phyloP scores from a whole-genome alignment of 2,888 invertebrate genomes.

The Cephus pygmeus region DNA sequence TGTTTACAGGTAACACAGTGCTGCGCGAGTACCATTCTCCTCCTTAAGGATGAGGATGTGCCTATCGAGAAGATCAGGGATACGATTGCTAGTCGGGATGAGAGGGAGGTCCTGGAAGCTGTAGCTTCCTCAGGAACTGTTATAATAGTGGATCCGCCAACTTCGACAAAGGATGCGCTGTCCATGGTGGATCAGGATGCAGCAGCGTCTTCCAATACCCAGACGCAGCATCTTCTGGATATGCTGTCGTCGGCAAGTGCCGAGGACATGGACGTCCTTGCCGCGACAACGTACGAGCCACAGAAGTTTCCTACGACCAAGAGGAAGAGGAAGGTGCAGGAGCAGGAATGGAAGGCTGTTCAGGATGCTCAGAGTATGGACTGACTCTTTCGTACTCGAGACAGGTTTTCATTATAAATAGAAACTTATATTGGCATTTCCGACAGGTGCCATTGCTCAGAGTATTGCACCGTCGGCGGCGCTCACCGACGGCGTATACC shows the following conservation, averaged over 20 bases:
- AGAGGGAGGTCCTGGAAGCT: neutral
- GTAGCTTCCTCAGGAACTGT: neutral
- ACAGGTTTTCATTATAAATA: neutral
- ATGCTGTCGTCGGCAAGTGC: neutral
- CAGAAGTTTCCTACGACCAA: constrained; percentile 40
- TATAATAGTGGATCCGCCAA: neutral
- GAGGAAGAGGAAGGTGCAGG: constrained; percentile 19
- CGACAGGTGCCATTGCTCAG: neutral
- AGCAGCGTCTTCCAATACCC: neutral
- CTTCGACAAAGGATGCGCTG: neutral
- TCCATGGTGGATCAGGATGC: neutral
- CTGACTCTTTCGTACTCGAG: neutral
- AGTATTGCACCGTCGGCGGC: constrained; percentile 1
- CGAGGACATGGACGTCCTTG: constrained; percentile 29
- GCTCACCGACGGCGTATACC: constrained; percentile 16
- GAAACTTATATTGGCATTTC: neutral
- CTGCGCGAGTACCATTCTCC: neutral
- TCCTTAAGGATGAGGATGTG: constrained; percentile 1
- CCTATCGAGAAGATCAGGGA: neutral
- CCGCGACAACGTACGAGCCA: constrained; percentile 49
- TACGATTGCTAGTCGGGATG: neutral
- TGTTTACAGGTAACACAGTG: neutral
- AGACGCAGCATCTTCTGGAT: neutral
- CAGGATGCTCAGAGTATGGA: neutral
- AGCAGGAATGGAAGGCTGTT: neutral